These are phyloP conservation scores for Latheticus oryzae DNA, from an alignment of 2,888 invertebrate species.

Conservation along the genomic window DNA sequence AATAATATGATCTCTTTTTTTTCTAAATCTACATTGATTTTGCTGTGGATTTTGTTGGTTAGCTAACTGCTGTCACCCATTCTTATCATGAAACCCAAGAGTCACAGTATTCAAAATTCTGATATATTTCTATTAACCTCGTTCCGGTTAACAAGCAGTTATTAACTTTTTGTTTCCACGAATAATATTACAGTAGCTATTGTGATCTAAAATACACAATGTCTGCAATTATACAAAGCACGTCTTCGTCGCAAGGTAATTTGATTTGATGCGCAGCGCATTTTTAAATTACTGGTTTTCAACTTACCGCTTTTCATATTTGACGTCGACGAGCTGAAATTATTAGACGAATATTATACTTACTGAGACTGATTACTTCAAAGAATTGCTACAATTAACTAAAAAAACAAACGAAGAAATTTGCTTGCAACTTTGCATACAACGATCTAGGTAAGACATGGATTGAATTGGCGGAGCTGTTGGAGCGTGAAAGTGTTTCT, in stretches of 20 bases:
- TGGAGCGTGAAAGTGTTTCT: constrained; percentile 59
- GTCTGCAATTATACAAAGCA: constrained; percentile 41
- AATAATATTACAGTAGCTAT: constrained; percentile 32
- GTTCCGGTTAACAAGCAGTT: constrained; percentile 30
- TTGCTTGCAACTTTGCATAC: too few relatives aligned
- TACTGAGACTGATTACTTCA: too few relatives aligned
- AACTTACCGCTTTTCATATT: constrained; percentile 42
- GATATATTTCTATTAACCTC: too few relatives aligned
- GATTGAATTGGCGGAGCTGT: constrained; percentile 51
- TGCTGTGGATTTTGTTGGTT: too few relatives aligned
- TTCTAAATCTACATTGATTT: too few relatives aligned
- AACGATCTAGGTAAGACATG: constrained; percentile 28
- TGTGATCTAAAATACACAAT: constrained; percentile 39
- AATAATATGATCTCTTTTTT: too few relatives aligned
- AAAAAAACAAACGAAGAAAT: too few relatives aligned
- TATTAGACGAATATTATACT: constrained; percentile 29
- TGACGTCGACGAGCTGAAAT: constrained; percentile 40
- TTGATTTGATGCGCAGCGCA: constrained; percentile 38
- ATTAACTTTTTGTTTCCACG: constrained; percentile 31
- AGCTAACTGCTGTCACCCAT: too few relatives aligned
- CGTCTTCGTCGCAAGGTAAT: constrained; percentile 38
- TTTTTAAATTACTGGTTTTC: constrained; percentile 46
- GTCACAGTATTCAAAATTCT: too few relatives aligned
- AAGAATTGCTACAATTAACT: background rate
- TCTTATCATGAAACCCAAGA: too few relatives aligned